A percentile compares a stretch with the other conserved stretches of the same genome.
Evolutionary conservation across 2,113 vertebrate species (phyloP).

Genomic region (Columba janthina): DNA sequence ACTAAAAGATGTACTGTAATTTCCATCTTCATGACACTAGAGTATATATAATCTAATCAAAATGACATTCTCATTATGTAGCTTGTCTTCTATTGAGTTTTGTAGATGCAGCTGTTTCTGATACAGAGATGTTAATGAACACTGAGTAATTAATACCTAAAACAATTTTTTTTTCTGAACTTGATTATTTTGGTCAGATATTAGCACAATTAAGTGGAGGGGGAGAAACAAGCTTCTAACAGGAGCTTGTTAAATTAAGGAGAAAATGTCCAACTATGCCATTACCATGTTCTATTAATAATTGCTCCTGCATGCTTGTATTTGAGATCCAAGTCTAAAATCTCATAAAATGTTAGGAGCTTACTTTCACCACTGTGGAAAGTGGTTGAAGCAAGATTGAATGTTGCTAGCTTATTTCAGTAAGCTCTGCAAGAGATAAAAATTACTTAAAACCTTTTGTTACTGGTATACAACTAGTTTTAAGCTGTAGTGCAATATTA

Average conservation of each 20-base stretch:
- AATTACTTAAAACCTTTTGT: neutral
- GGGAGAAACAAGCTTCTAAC: neutral
- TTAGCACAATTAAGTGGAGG: neutral
- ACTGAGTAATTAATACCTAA: neutral
- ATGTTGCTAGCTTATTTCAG: neutral
- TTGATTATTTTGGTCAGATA: neutral
- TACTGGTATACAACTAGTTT: neutral
- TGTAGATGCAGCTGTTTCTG: neutral
- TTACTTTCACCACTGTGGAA: neutral
- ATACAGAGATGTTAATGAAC: neutral
- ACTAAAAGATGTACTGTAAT: neutral
- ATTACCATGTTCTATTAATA: neutral
- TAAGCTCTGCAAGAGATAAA: neutral
- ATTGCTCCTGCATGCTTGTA: neutral
- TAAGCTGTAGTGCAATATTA: neutral
- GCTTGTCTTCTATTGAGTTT: neutral
- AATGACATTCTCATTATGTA: neutral
- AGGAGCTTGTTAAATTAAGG: neutral
- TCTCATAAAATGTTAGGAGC: neutral
- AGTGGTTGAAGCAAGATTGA: neutral
- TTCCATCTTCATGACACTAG: neutral
- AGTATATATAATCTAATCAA: neutral
- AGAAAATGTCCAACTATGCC: neutral
- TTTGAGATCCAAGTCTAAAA: neutral
- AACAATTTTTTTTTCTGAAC: neutral